Evolutionary conservation across 2,888 invertebrate species (phyloP), one percentile per base, ranked within the genome.

Genomic region (Brachyopa scutellaris): DNA sequence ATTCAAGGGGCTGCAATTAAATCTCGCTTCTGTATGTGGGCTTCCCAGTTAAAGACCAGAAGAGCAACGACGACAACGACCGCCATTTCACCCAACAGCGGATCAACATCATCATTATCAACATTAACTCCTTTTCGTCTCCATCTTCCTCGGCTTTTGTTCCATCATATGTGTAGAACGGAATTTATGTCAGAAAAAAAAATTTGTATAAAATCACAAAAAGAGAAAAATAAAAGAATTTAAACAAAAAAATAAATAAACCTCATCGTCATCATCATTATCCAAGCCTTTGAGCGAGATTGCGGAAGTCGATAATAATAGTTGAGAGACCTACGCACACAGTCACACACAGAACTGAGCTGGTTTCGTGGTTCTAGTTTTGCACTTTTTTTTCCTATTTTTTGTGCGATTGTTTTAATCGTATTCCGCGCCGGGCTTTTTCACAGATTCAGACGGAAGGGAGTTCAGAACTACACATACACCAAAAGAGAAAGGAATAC

Each of bases 301-400:
- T 80, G 79, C 79, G 79, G 79, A 80, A 80, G 79, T 80, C 62
- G 79, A 80, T 80, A 80, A 80, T 80, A 80, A 74, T 62, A 80
- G 79, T 80, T 57, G 69, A 74, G 69, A 62, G 59, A 74, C 73
- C 73, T 53, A 73, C 79, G 55, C 57, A 73, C 55, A 80, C 73
- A 73, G 19, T n/a, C n/a, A n/a, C 42, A 23, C 33, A 42, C 5
- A 38, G 13, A 66, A 61, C 33, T 29, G 17, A 64, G 57, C 49
- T 13, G 59, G 70, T 42, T 36, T 36, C 23, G 38, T 53, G 40
- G 47, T 31, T 69, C 31, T 29, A 57, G 13, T 64, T 31, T 36
- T 38, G 38, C 29, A 26, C 5, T 45, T 57, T 29, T 47, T 31
- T 51, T 45, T 61, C 33, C 21, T 57, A 11, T 61, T 55, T 21